Evolutionary conservation across 2,113 vertebrate genomes (phyloP).

Genomic region (Notechis scutatus): DNA sequence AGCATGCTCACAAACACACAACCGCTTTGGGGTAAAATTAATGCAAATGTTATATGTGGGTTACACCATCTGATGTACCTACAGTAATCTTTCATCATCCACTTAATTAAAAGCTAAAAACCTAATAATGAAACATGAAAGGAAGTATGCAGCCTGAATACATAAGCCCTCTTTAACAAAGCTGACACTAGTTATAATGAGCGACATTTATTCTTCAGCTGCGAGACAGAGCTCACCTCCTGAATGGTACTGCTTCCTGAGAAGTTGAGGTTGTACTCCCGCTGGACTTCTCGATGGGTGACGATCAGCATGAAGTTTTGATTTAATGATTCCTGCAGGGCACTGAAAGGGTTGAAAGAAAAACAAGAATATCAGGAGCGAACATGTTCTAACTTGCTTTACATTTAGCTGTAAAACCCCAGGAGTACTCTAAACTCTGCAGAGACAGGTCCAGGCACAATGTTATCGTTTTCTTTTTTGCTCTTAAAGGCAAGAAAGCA

Average conservation of each 20-base stretch:
- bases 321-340: conserved; percentile 95
- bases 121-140: conserved; percentile 61
- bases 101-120: conserved; percentile 64
- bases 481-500: conserved; percentile 69
- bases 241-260: conserved; percentile 97
- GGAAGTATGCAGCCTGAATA: conserved; percentile 59
- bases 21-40: conserved; percentile 15
- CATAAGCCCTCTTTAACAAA: conserved; percentile 64
- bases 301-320: conserved; percentile 98
- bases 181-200: conserved; percentile 73
- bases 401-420: conserved; percentile 73
- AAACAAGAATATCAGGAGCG: conserved; percentile 81
- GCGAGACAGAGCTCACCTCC: conserved; percentile 85
- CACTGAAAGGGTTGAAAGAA: conserved; percentile 81
- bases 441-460: conserved; percentile 82
- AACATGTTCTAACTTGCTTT: conserved; percentile 89
- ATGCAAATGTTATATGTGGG: conserved; percentile 43
- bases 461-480: conserved; percentile 68
- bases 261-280: conserved; percentile 99
- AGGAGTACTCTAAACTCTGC: conserved; percentile 76
- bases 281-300: conserved; percentile 96
- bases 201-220: conserved; percentile 72
- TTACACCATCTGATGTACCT: conserved; percentile 53
- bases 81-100: conserved; percentile 54
- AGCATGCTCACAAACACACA: not conserved